Percentiles rank a stretch among this genome's conserved stretches.
These are phyloP conservation scores for Colostygia pectinataria DNA, from an alignment of 2,888 invertebrate genomes.

Conservation along the genomic window DNA sequence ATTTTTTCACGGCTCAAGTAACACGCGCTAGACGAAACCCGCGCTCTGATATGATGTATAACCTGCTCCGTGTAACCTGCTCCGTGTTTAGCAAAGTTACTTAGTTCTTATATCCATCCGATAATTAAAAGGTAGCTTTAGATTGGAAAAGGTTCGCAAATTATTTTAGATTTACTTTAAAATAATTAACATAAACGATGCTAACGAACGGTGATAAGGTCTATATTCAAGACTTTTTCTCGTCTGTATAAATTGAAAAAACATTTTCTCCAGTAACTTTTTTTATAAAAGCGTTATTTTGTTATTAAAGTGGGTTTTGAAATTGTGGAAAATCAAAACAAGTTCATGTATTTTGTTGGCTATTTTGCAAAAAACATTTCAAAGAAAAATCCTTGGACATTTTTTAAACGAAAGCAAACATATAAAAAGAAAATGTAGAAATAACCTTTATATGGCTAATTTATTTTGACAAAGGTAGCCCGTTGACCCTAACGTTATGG, in stretches of 20 bases:
- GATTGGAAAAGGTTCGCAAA: constrained; percentile 8
- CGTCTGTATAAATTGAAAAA: background rate
- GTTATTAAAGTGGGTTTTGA: background rate
- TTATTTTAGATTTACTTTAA: constrained; percentile 14
- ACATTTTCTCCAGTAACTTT: background rate
- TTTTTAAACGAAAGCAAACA: constrained; percentile 23
- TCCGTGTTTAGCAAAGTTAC: too few relatives aligned
- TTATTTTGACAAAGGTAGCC: constrained; percentile 40
- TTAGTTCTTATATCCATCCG: constrained; percentile 10
- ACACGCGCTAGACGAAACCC: too few relatives aligned
- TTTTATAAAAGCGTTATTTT: constrained; percentile 2
- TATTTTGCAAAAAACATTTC: constrained; percentile 16
- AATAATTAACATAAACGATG: constrained; percentile 7
- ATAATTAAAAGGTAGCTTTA: constrained; percentile 9
- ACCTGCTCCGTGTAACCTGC: too few relatives aligned
- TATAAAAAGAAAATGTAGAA: constrained; percentile 34
- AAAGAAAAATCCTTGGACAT: constrained; percentile 18
- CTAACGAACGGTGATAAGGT: constrained; percentile 1
- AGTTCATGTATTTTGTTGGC: constrained; percentile 4
- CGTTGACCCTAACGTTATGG: constrained; percentile 33
- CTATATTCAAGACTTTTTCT: constrained; percentile 3
- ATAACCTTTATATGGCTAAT: constrained; percentile 37
- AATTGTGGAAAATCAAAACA: constrained; percentile 2
- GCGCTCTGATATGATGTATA: too few relatives aligned
- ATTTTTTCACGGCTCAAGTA: too few relatives aligned